phyloP scores from a whole-genome alignment of 2,888 invertebrate species.

The Cephus rjabovi region DNA sequence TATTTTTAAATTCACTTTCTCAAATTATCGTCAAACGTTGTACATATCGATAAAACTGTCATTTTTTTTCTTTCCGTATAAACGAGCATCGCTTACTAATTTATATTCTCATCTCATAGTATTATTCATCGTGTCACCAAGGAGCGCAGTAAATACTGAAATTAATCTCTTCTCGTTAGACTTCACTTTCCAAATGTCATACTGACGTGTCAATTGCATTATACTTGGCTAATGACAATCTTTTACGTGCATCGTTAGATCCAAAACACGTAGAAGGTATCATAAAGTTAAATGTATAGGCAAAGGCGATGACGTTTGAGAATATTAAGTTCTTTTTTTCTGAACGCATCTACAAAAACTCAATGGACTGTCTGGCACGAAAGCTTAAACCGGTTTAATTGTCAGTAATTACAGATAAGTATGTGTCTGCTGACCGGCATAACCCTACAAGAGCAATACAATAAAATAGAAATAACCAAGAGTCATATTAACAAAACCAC shows the following conservation, averaged over 20 bases:
- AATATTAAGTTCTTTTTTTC: neutral
- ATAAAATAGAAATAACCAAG: neutral
- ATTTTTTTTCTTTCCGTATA: neutral
- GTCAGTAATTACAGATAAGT: neutral
- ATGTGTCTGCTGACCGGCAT: neutral
- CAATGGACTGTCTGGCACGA: neutral
- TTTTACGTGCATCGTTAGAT: neutral
- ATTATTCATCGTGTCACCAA: neutral
- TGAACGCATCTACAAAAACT: neutral
- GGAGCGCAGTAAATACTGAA: neutral
- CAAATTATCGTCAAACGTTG: neutral
- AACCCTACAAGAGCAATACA: neutral
- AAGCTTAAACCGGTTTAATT: neutral
- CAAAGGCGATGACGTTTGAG: neutral
- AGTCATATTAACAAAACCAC: neutral
- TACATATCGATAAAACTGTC: neutral
- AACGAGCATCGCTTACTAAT: neutral
- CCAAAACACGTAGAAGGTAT: neutral
- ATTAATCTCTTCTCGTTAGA: neutral
- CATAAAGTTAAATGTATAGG: neutral
- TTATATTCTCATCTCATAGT: neutral
- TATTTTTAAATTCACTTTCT: neutral
- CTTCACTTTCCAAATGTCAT: neutral
- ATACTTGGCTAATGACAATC: neutral
- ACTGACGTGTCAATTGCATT: neutral